Base-by-base conservation (phyloP, 2,113 vertebrate species). In the Stegostoma tigrinum region DNA sequence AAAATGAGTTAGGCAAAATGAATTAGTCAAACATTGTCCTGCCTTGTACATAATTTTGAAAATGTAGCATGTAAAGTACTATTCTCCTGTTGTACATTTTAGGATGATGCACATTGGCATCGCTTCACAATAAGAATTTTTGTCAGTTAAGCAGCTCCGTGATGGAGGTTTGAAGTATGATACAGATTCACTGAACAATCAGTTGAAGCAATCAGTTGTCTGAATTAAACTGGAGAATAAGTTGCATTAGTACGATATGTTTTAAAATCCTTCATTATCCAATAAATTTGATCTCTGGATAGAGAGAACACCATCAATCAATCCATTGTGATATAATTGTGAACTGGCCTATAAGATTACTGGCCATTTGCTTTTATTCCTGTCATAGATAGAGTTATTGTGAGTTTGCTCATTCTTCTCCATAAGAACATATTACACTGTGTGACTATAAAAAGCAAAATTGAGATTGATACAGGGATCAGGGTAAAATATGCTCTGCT, bases 381-480 rank as follows among this genome's bases (percentile, higher is more conserved):
- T 90, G 55, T 90, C 19, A 27, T 30, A 64, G 61, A 55, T 19
- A 80, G 27, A 34, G 3, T 64, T 64, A 90, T n/a, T 90, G 87
- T 61, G 23, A 90, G 87, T 64, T 61, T n/a, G 3, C 52, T 90
- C 55, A 64, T 15, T 64, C 34, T 55, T 34, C 52, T 64, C 19
- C 52, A 34, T 90, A 34, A 90, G 55, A 64, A 64, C 87, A 64
- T 61, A 12, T 55, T n/a, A 38, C 48, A 89, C 48, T 55, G 27
- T 30, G 30, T 12, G 27, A 52, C 61, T 66, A 19, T 19, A 64
- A 93, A 72, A 19, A 95, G n/a, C 30, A 68, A 95, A 48, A 72
- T 45, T 72, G 94, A 52, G 94, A 95, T 72, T 95, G 94, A 72
- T 95, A 14, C 6, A 72, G 67, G 68, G 67, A 95, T 95, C 38